Base-by-base conservation (phyloP, 2,113 vertebrate species). In the Chaetops frenatus region DNA sequence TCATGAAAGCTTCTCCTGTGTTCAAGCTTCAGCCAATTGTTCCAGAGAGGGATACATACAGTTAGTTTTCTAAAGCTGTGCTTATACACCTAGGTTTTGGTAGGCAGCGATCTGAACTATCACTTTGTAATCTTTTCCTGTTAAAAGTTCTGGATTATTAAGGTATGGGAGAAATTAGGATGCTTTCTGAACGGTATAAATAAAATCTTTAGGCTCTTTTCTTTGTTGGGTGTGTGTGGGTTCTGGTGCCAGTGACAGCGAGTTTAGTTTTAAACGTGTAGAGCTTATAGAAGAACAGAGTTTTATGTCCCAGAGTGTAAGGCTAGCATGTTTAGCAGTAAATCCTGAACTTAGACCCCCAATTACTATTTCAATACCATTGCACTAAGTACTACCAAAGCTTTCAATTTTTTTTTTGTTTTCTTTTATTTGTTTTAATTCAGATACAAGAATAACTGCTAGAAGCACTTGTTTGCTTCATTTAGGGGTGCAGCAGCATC, bases 191-290 rank as follows among this genome's bases (percentile, higher is more conserved):
- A 53, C 5, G 51, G 6, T 14, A 23, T 28, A 23, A 47, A 40
- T 83, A 10, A 38, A 50, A 45, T 27, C 6, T 74, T 70, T 17
- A 40, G 40, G 1, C 53, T 83, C 3, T 14, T 69, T 82, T 61
- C 25, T 73, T 17, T 70, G 9, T 28, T 69, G n/a, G 2, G 1
- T 0, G 1, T 27, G 9, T 66, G 12, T 47, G 17, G 61, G 4
- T 57, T 77, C 36, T 80, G 40, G 25, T 56, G 17, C 27, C 40
- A 64, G 35, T 66, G 27, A 50, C 1, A 3, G 35, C 76, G 50
- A 56, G n/a, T 48, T 72, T 67, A 2, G 16, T 60, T 81, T 58
- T 67, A 22, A 79, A 72, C 25, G 5, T 51, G 18, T 48, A 64
- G 10, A 47, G 2, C 12, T 58, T 58, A 50, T 13, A 57, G 23